Evolutionary conservation across 2,888 invertebrate genomes (phyloP), one percentile per base, ranked within the genome.

Genomic region (Euclidia mi): DNA sequence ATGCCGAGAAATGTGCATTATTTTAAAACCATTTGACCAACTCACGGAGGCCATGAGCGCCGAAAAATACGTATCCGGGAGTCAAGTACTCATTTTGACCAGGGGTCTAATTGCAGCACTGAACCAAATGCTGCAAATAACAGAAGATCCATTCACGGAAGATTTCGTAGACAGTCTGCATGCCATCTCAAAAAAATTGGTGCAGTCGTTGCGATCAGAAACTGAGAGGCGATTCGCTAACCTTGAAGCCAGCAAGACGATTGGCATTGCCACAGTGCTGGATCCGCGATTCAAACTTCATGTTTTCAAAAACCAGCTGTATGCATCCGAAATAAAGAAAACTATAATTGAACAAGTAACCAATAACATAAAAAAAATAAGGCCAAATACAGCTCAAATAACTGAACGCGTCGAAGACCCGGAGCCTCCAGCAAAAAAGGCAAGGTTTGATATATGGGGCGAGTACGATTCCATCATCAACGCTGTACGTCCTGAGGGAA

Each of bases 221-320:
- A 52, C 44, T 10, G 60, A 56, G 31, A 48, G 44, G 40, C 34
- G 56, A 46, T 61, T 56, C 17, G 35, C 37, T n/a, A 56, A 60
- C 32, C 29, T 60, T 3, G 55, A 60, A 38, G 51, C 51, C 14
- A 60, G 51, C 15, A 56, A 51, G n/a, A 61, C 51, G 3, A 60
- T 60, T 31, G 43, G 56, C 11, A 42, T 60, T 18, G 29, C 51
- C 12, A 60, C 51, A 12, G n/a, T 60, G 11, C 29, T 56, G 6
- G 56, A 60, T 25, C 56, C 56, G 15, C 17, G 56, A n/a, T 53
- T 55, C n/a, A 59, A 59, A 28, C 42, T 59, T 4, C 53, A 53
- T 40, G 51, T 48, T 10, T 57, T 57, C 25, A 42, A 7, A 45
- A 46, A 46, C 17, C 28, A 42, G 12, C 20, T 40, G 32, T 31